Percentiles rank a stretch among this genome's conserved stretches.
phyloP scores from a whole-genome alignment of 2,113 vertebrate species.

The Pristiophorus japonicus region DNA sequence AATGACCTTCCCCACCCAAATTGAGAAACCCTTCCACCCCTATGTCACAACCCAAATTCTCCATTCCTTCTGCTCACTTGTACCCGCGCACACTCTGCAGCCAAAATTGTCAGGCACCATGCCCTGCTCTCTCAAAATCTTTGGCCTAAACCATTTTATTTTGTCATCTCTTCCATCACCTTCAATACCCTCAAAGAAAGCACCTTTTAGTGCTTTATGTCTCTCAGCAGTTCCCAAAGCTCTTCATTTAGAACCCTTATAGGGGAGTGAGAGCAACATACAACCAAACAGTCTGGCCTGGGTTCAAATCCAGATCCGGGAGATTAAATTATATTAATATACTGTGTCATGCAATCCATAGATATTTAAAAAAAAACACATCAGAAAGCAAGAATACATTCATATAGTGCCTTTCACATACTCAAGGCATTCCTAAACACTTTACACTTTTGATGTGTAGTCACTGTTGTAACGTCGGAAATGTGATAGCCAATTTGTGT shows the following conservation, averaged over 20 bases:
- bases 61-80: neutral
- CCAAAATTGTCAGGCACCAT: neutral
- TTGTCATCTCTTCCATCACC: too few species aligned
- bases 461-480: neutral
- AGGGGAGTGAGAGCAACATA: neutral
- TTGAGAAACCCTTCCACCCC: neutral
- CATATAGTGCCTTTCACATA: too few species aligned
- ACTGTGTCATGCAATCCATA: neutral
- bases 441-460: neutral
- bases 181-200: too few species aligned
- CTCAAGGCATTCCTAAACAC: neutral
- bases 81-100: neutral
- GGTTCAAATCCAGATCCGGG: neutral
- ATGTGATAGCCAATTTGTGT: neutral
- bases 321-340: neutral
- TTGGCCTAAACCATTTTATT: neutral
- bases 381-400: too few species aligned
- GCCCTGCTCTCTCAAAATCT: neutral
- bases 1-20: neutral
- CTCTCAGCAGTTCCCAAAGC: neutral
- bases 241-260: neutral
- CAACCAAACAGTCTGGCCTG: neutral
- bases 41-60: neutral
- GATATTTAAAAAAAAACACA: neutral
- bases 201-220: neutral